phyloP scores from a whole-genome alignment of 2,888 invertebrate species.

The Mylabris sibirica region DNA sequence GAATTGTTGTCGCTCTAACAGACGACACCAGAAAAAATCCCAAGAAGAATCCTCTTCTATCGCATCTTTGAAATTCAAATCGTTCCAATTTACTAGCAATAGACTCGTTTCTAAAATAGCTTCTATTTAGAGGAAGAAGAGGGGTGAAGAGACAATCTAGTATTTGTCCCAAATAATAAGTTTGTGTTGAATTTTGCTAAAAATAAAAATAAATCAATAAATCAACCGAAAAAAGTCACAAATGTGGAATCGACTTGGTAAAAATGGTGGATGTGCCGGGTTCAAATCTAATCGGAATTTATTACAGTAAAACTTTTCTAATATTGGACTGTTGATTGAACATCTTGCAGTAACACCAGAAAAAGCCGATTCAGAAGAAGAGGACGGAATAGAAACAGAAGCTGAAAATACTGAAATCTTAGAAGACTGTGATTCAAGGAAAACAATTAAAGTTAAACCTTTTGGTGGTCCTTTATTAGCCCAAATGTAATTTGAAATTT shows the following conservation, averaged over 20 bases:
- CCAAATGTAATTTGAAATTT: constrained; percentile 51
- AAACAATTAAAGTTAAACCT: constrained; percentile 55
- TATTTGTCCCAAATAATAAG: neutral
- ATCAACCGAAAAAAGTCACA: neutral
- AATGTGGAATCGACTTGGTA: neutral
- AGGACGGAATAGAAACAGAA: constrained; percentile 49
- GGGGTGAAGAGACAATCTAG: too few species aligned
- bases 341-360: constrained; percentile 53
- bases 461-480: constrained; percentile 58
- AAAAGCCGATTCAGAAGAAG: constrained; percentile 53
- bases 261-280: constrained; percentile 46
- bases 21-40: too few species aligned
- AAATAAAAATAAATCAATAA: neutral
- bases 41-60: too few species aligned
- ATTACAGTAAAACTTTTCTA: neutral
- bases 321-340: neutral
- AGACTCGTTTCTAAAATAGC: neutral
- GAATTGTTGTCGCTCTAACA: neutral
- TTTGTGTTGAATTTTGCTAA: neutral
- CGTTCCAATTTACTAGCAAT: neutral
- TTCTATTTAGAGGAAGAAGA: too few species aligned
- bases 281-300: too few species aligned
- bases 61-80: constrained; percentile 2
- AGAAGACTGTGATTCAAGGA: constrained; percentile 53
- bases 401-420: constrained; percentile 48